A percentile compares a stretch with the other conserved stretches of the same genome.
phyloP scores from a whole-genome alignment of 1,140 invertebrate genomes.

The Agraylea sexmaculata region DNA sequence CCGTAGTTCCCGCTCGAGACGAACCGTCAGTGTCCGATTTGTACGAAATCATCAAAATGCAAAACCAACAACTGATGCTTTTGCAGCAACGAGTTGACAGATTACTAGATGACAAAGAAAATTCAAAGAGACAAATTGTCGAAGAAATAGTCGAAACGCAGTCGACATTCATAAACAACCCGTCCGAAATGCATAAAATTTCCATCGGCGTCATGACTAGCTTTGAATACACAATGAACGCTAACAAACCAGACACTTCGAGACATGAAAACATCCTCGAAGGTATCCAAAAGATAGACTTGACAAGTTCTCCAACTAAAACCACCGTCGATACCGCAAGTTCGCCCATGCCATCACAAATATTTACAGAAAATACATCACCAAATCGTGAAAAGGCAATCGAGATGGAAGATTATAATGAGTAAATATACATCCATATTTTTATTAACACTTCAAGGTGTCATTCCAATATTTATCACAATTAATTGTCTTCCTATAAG shows the following conservation, averaged over 20 bases:
- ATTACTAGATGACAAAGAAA: constrained; percentile 28
- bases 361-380: too few species aligned
- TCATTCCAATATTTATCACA: neutral
- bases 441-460: constrained; percentile 30
- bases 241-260: constrained; percentile 27
- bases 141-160: constrained; percentile 18
- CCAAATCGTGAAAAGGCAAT: constrained; percentile 48
- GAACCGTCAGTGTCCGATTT: constrained; percentile 42
- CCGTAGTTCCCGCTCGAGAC: neutral
- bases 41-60: constrained; percentile 44
- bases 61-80: constrained; percentile 42
- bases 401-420: constrained; percentile 47
- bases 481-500: neutral
- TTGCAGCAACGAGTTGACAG: constrained; percentile 43
- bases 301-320: too few species aligned
- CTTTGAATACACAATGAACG: constrained; percentile 50
- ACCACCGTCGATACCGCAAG: too few species aligned
- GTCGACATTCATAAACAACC: constrained; percentile 13
- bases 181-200: constrained; percentile 40
- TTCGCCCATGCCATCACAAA: too few species aligned
- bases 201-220: constrained; percentile 60
- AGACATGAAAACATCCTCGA: too few species aligned
- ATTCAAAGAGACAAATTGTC: constrained; percentile 10
- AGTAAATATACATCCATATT: constrained; percentile 24
- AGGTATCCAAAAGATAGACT: too few species aligned